These are phyloP conservation scores for Sminthurides aquaticus DNA, from an alignment of 2,888 invertebrate species.

Conservation along the genomic window DNA sequence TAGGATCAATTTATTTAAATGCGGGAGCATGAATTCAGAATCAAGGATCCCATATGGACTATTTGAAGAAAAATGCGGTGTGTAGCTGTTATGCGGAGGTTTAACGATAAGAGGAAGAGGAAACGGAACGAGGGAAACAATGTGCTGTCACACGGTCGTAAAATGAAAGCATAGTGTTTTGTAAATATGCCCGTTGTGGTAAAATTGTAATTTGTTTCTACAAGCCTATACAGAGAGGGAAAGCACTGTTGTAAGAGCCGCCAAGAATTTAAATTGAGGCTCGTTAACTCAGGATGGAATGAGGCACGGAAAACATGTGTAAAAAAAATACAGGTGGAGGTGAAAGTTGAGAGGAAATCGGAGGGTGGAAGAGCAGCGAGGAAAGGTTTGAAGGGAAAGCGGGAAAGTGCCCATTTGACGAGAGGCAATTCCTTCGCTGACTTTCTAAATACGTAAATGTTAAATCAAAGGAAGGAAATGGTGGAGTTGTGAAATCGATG, in stretches of 20 bases:
- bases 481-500: too few relatives aligned
- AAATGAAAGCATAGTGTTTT: background rate
- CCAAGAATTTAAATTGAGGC: background rate
- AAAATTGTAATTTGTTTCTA: background rate
- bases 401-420: too few relatives aligned
- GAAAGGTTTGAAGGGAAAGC: too few relatives aligned
- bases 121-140: background rate
- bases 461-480: too few relatives aligned
- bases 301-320: background rate
- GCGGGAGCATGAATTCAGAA: background rate
- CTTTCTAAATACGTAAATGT: too few relatives aligned
- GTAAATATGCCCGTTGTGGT: background rate
- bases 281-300: background rate
- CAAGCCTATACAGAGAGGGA: background rate
- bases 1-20: background rate
- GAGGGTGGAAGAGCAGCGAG: too few relatives aligned
- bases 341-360: too few relatives aligned
- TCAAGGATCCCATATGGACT: background rate
- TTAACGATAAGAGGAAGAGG: too few relatives aligned
- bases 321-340: background rate
- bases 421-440: too few relatives aligned
- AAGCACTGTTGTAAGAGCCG: background rate
- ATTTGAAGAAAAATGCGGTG: background rate
- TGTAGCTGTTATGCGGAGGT: background rate
- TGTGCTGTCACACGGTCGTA: background rate